Evolutionary conservation across 2,797 vertebrate species (phyloP).

Genomic region (Hoplostethus atlanticus): DNA sequence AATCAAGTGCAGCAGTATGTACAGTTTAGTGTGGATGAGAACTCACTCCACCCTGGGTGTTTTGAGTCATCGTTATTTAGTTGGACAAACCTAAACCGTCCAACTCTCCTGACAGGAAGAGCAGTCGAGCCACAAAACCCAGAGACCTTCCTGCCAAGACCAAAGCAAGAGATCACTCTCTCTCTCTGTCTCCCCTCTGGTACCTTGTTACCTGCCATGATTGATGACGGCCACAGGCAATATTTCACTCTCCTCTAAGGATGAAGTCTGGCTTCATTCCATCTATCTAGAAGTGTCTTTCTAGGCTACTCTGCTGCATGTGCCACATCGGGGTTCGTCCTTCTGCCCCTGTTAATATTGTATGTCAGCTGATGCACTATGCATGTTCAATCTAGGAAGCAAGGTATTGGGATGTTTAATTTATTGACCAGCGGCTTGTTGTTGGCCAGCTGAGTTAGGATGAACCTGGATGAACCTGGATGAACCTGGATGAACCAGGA

Average conservation of each 20-base stretch:
- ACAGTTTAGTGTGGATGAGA: no score
- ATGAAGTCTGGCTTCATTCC: background rate
- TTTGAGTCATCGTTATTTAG: no score
- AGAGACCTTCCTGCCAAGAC: no score
- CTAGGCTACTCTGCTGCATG: background rate
- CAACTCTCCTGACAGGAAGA: no score
- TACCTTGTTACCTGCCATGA: no score
- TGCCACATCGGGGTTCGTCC: conserved; percentile 11
- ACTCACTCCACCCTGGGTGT: no score
- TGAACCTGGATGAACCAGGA: no score
- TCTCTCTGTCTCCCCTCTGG: no score
- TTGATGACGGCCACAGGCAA: background rate
- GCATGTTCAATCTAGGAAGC: conserved; percentile 64
- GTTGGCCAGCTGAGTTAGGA: conserved; percentile 10
- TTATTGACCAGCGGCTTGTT: conserved; percentile 53
- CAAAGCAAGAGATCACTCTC: no score
- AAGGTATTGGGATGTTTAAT: conserved; percentile 74
- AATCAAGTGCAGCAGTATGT: no score
- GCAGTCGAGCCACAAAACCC: no score
- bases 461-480: background rate
- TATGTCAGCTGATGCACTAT: conserved; percentile 69
- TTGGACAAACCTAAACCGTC: no score
- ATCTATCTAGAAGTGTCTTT: background rate
- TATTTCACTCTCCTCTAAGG: background rate
- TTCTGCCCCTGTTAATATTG: conserved; percentile 73